Conservation (phyloP, 2,113 vertebrate genomes). For the Dolichallabes microphthalmus region DNA sequence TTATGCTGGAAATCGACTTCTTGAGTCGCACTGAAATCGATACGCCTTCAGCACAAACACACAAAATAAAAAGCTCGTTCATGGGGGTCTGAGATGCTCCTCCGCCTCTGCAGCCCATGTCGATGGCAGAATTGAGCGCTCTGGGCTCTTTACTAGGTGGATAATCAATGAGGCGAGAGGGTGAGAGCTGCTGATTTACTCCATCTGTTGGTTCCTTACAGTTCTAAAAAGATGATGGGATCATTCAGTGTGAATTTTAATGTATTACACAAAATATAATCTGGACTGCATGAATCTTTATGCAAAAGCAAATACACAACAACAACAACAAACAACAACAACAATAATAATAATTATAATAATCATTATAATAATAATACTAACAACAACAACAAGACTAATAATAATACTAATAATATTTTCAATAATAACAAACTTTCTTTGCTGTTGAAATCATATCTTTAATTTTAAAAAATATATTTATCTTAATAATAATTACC, state of each 20-base stretch:
- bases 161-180: conserved; percentile 69
- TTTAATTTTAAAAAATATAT: not conserved
- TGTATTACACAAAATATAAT: not conserved
- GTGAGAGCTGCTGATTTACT: conserved; percentile 71
- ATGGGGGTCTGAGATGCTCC: conserved; percentile 59
- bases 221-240: conserved; percentile 30
- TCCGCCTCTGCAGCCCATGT: conserved; percentile 65
- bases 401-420: too few relatives aligned
- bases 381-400: not conserved
- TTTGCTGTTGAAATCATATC: not conserved
- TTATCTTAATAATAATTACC: too few relatives aligned
- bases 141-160: conserved; percentile 52
- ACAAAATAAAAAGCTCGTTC: conserved; percentile 67
- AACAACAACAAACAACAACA: not conserved
- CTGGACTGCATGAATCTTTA: not conserved
- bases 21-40: conserved; percentile 58
- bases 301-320: not conserved
- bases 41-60: conserved; percentile 69
- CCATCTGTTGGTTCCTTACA: conserved; percentile 63
- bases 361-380: not conserved
- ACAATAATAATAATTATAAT: not conserved
- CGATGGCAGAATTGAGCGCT: conserved; percentile 60
- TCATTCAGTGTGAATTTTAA: conserved; percentile 23
- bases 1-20: conserved; percentile 61
- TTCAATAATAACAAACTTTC: not conserved